Percentiles rank a stretch among this genome's conserved stretches.
Conservation (phyloP, 2,888 invertebrate genomes). For the Lamellibrachia columna region DNA sequence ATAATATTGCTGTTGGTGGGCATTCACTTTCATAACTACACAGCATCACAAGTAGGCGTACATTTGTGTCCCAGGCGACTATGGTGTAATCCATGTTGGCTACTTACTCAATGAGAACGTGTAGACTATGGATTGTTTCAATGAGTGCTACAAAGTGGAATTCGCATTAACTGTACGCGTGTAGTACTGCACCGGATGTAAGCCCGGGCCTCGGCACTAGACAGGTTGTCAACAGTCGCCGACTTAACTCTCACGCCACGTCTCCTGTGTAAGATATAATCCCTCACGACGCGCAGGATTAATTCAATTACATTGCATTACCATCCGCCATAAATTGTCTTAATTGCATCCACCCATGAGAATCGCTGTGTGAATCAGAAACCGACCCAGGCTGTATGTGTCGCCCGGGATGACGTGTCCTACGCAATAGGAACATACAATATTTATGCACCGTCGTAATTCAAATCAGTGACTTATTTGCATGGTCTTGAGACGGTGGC, state of each 20-base stretch:
- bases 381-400: neutral
- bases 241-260: neutral
- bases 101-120: no score
- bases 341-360: neutral
- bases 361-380: neutral
- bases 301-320: neutral
- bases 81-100: no score
- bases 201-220: neutral
- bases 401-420: neutral
- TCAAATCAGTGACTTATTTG: neutral
- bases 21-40: no score
- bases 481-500: no score
- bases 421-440: neutral
- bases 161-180: neutral
- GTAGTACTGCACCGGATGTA: neutral
- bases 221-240: neutral
- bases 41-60: no score
- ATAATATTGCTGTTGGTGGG: no score
- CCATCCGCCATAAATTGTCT: neutral
- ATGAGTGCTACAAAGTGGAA: no score
- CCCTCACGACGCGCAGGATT: neutral
- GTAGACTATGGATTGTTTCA: no score
- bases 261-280: neutral
- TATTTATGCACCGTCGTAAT: neutral
- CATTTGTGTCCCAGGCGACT: no score